Base-by-base conservation (phyloP, 1,140 invertebrate species). In the Drosophila kikkawai region DNA sequence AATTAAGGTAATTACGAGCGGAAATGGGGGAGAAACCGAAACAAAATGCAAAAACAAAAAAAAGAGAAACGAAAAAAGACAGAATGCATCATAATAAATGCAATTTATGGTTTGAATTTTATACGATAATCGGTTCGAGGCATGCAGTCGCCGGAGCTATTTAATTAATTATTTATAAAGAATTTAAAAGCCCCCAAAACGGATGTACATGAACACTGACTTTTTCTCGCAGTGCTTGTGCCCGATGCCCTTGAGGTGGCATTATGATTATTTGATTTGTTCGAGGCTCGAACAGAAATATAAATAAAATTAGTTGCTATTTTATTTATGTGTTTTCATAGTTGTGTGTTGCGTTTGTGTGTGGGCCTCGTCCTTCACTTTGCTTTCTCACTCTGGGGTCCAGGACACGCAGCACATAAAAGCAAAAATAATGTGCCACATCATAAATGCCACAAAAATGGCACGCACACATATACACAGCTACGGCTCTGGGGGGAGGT, bases 361-460 rank as follows among this genome's bases (percentile, higher is more conserved):
- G 44, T 29, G n/a, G 29, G 3, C 7, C 29, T 8, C 32, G 29
- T 45, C 42, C 19, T 47, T 39, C 17, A 7, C 32, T 29, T 56
- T 36, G 13, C 32, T 26, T 19, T 34, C 59, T 44, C 26, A 17
- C 34, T 64, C 61, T 15, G 41, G 47, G 48, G 50, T 60, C 48
- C 53, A 53, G 42, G 60, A 36, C 57, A 90, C 79, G 85, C 84
- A 90, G 70, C 63, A 76, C 80, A 85, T 82, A 90, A 87, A 80
- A 80, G 80, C 84, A 80, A 75, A 77, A 84, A 67, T 91, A 90
- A 90, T 88, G 85, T 74, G 81, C 78, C 85, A 90, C 85, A 90
- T 90, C 85, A 88, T 85, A 88, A 88, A 88, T 90, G 85, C 85
- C 80, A 88, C 77, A 90, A 84, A 88, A 90, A 88, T 88, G 84